These are phyloP conservation scores for Pachymerium ferrugineum DNA, from an alignment of 2,888 invertebrate species.

Conservation along the genomic window DNA sequence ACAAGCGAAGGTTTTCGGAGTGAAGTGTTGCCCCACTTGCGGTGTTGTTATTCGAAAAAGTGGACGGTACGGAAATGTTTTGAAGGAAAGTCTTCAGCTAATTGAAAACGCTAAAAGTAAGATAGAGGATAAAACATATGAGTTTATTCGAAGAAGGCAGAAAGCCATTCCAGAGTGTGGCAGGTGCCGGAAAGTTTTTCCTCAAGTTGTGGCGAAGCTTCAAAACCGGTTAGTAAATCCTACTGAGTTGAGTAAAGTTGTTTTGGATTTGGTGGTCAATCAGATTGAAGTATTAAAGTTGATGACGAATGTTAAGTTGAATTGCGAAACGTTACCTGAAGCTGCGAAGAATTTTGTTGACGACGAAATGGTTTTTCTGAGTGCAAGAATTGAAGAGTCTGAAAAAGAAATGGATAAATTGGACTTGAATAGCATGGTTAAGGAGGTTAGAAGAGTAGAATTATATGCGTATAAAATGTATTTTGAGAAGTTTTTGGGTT, in stretches of 20 bases:
- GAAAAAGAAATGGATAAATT: too few species aligned
- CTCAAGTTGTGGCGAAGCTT: not conserved
- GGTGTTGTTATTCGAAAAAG: slow-evolving; percentile 57
- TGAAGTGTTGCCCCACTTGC: slow-evolving; percentile 56
- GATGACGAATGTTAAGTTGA: slow-evolving; percentile 1
- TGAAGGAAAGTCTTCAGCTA: slow-evolving; percentile 48
- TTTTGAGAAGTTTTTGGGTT: too few species aligned
- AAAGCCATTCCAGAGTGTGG: not conserved
- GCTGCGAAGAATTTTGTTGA: not conserved
- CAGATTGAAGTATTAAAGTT: slow-evolving; percentile 11
- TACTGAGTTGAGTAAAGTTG: not conserved
- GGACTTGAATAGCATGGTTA: too few species aligned
- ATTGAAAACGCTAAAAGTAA: slow-evolving; percentile 45
- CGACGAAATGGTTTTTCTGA: not conserved
- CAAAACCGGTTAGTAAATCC: not conserved
- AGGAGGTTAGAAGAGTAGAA: too few species aligned
- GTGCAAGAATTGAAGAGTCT: too few species aligned
- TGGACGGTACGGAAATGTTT: slow-evolving; percentile 54
- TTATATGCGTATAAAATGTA: too few species aligned
- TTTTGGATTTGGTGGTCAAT: not conserved
- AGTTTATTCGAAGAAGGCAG: not conserved
- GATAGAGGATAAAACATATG: slow-evolving; percentile 39
- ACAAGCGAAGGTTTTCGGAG: slow-evolving; percentile 38
- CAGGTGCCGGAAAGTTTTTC: not conserved
- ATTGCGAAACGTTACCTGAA: not conserved